Evolutionary conservation across 2,797 vertebrate species (phyloP).

Genomic region (Diplodus puntazzo): DNA sequence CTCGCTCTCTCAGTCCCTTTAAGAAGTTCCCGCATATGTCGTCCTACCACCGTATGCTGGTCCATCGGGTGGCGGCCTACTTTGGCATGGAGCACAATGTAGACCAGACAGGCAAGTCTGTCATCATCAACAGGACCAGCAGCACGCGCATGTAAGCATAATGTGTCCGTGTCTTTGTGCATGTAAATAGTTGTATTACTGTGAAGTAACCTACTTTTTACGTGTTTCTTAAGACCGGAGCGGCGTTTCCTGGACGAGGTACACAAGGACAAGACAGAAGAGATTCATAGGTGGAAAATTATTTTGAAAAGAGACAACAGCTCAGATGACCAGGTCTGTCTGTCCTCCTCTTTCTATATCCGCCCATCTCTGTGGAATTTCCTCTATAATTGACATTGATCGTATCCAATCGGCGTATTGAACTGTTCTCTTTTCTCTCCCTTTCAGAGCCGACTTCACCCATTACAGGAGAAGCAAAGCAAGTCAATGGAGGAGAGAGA

Average conservation of each 20-base stretch:
- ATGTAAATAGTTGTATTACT: not conserved
- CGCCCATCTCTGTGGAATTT: slow-evolving; percentile 32
- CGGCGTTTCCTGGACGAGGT: slow-evolving; percentile 93
- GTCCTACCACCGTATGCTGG: slow-evolving; percentile 96
- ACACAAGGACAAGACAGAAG: slow-evolving; percentile 93
- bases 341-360: slow-evolving; percentile 26
- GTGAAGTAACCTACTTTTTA: slow-evolving; percentile 17
- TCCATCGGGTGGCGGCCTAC: slow-evolving; percentile 96
- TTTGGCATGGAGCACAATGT: slow-evolving; percentile 99
- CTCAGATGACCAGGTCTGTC: slow-evolving; percentile 91
- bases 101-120: slow-evolving; percentile 96
- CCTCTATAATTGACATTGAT: slow-evolving; percentile 56
- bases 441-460: slow-evolving; percentile 89
- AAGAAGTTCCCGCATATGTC: slow-evolving; percentile 99
- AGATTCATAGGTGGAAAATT: slow-evolving; percentile 93
- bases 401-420: slow-evolving; percentile 32
- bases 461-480: slow-evolving; percentile 93
- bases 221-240: slow-evolving; percentile 89
- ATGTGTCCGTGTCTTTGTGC: not conserved
- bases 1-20: slow-evolving; percentile 85
- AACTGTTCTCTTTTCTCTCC: slow-evolving; percentile 81
- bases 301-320: slow-evolving; percentile 97
- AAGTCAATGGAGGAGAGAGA: slow-evolving; percentile 98
- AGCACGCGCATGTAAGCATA: slow-evolving; percentile 93
- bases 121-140: slow-evolving; percentile 96